phyloP scores from a whole-genome alignment of 2,113 vertebrate species.

The Myotis yumanensis region DNA sequence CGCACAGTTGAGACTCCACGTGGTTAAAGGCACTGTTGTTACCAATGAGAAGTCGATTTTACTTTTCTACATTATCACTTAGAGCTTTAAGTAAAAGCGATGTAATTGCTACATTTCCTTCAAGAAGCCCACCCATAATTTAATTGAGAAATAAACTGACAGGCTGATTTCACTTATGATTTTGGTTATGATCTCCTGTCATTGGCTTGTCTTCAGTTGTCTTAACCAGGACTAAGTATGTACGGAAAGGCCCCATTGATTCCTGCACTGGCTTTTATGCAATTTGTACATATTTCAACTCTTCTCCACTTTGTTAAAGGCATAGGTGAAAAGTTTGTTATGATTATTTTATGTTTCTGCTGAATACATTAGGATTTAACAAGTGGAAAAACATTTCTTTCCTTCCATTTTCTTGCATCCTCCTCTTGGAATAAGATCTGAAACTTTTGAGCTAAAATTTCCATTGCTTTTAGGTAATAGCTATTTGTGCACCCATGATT shows the following conservation, averaged over 20 bases:
- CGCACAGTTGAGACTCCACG: background rate
- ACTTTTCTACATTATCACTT: background rate
- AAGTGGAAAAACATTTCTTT: background rate
- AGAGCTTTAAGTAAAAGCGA: constrained; percentile 8
- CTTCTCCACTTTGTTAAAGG: constrained; percentile 13
- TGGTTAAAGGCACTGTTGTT: background rate
- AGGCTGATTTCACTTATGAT: background rate
- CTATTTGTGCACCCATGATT: background rate
- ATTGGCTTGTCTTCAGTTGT: background rate
- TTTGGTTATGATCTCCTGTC: background rate
- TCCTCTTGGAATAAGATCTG: constrained; percentile 39
- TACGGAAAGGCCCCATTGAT: background rate
- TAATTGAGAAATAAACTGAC: background rate
- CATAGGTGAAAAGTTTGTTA: constrained; percentile 23
- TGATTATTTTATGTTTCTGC: constrained; percentile 30
- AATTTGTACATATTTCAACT: background rate
- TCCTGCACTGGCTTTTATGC: background rate
- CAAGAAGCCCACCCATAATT: background rate
- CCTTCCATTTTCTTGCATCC: constrained; percentile 32
- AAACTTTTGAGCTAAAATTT: constrained; percentile 40
- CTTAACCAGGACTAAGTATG: background rate
- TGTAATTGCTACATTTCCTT: background rate
- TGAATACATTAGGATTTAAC: constrained; percentile 11
- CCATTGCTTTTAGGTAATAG: constrained; percentile 20
- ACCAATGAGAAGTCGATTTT: background rate